phyloP scores from a whole-genome alignment of 2,113 vertebrate genomes.

The Xyliphius kryptos region DNA sequence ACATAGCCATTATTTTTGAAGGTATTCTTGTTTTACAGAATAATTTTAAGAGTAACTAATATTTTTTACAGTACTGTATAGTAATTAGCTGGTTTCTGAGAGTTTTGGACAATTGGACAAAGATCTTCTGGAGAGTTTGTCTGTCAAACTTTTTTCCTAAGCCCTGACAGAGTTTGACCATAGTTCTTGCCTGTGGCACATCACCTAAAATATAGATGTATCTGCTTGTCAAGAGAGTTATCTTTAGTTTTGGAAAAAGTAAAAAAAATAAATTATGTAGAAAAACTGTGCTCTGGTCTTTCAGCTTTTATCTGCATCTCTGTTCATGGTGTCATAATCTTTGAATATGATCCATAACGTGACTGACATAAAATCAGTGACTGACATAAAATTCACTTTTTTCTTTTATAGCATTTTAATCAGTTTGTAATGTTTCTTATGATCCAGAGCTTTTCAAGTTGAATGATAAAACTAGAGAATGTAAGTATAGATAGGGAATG shows the following conservation, averaged over 20 bases:
- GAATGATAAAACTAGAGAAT: background rate
- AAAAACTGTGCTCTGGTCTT: background rate
- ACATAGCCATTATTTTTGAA: too few relatives aligned
- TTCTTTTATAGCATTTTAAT: background rate
- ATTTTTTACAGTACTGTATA: too few relatives aligned
- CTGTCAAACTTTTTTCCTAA: background rate
- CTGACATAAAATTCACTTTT: too few relatives aligned
- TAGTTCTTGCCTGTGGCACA: background rate
- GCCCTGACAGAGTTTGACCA: background rate
- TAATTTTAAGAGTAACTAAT: too few relatives aligned
- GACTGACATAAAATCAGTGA: background rate
- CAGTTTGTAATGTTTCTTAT: background rate
- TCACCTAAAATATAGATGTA: conserved; percentile 46
- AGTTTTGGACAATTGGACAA: background rate
- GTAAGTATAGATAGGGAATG: background rate
- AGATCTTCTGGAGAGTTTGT: background rate
- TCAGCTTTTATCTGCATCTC: background rate
- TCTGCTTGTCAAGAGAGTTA: conserved; percentile 49
- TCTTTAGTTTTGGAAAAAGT: conserved; percentile 27
- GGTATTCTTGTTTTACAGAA: too few relatives aligned
- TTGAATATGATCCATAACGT: too few relatives aligned
- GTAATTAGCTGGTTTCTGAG: background rate
- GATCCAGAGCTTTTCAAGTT: background rate
- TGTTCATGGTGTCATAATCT: background rate
- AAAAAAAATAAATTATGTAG: background rate